Percentiles rank a stretch among this genome's conserved stretches.
These are phyloP conservation scores for Pterostichus niger DNA, from an alignment of 2,888 invertebrate species.

Conservation along the genomic window DNA sequence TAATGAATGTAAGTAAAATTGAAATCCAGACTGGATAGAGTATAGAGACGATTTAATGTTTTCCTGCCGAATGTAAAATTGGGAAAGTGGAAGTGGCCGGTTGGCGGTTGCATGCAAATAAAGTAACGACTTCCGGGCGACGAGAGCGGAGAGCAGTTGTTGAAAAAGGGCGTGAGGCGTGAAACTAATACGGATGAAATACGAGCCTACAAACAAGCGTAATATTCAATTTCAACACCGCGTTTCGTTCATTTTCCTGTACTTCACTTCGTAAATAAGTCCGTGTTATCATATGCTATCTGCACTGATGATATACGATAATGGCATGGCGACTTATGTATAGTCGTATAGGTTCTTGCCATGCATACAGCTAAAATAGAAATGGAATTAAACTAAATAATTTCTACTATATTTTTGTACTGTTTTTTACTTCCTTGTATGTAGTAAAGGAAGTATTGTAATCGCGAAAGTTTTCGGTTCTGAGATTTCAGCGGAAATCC, in stretches of 20 bases:
- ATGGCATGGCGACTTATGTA: slow-evolving; percentile 4
- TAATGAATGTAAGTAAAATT: neutral
- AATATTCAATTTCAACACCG: slow-evolving; percentile 46
- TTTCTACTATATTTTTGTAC: no score
- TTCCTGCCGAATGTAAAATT: slow-evolving; percentile 42
- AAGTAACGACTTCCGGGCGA: slow-evolving; percentile 35
- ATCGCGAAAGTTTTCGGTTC: no score
- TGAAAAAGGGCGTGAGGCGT: slow-evolving; percentile 40
- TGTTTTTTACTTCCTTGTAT: no score
- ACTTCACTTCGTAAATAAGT: slow-evolving; percentile 51
- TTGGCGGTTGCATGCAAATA: slow-evolving; percentile 32
- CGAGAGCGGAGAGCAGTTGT: slow-evolving; percentile 6
- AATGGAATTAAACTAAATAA: neutral
- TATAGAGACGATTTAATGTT: neutral
- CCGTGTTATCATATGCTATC: slow-evolving; percentile 25
- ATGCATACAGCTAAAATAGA: slow-evolving; percentile 4
- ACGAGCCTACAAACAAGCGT: slow-evolving; percentile 28
- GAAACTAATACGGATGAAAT: slow-evolving; percentile 27
- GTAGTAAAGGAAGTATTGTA: no score
- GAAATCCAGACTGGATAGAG: slow-evolving; percentile 1
- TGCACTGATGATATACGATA: slow-evolving; percentile 17
- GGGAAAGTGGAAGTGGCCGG: slow-evolving; percentile 36
- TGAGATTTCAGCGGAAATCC: no score
- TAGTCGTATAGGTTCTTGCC: neutral
- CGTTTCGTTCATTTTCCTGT: slow-evolving; percentile 29